Conservation (phyloP, 2,113 vertebrate genomes). For the Hydrochoerus hydrochaeris region DNA sequence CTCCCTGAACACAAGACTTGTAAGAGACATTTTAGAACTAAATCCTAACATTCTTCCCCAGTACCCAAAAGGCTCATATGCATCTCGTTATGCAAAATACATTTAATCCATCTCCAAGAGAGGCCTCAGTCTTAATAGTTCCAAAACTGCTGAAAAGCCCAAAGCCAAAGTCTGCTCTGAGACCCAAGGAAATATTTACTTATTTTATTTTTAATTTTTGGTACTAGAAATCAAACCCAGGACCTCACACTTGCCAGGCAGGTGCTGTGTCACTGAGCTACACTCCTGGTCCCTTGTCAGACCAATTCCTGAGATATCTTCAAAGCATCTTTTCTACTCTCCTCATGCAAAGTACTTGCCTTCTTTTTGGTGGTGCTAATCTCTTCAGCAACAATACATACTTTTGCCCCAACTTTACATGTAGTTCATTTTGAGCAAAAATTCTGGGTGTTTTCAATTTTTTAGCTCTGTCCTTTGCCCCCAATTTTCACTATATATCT, state of each 20-base stretch:
- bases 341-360: neutral
- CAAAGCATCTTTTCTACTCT: neutral
- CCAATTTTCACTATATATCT: neutral
- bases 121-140: neutral
- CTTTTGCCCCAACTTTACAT: neutral
- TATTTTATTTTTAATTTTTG: too few species aligned
- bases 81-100: neutral
- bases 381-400: neutral
- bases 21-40: neutral
- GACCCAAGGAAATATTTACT: neutral
- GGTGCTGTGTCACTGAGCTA: too few species aligned
- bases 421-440: neutral
- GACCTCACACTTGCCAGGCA: too few species aligned
- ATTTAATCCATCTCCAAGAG: neutral
- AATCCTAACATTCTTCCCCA: neutral
- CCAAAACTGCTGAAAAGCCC: neutral
- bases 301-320: neutral
- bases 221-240: too few species aligned
- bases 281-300: neutral
- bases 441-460: neutral
- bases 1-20: neutral
- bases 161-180: neutral
- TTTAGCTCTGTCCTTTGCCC: neutral
- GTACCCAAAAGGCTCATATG: neutral
- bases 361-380: neutral